These are phyloP conservation scores for Trachythela sp. DNA, from an alignment of 64 coral and sea anemone genomes.

Conservation along the genomic window DNA sequence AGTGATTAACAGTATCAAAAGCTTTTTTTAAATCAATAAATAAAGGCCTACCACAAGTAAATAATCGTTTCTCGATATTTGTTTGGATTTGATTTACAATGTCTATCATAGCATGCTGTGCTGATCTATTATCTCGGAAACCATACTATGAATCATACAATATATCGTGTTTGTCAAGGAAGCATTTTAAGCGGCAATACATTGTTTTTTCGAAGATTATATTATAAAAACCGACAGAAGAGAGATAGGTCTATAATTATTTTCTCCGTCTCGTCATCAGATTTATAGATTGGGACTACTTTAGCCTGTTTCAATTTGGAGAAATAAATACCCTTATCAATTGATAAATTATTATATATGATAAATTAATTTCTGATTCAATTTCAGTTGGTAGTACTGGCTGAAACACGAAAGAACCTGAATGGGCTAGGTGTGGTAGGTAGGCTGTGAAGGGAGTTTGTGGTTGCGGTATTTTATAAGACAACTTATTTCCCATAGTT, in stretches of 20 bases:
- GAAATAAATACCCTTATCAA: neutral
- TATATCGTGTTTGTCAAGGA: neutral
- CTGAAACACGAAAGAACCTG: neutral
- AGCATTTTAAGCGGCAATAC: neutral
- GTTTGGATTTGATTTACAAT: conserved; percentile 22
- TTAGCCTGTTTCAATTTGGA: conserved; percentile 22
- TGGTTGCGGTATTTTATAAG: neutral
- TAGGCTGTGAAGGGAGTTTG: neutral
- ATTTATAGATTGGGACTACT: conserved; percentile 8
- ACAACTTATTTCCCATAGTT: conserved; percentile 24
- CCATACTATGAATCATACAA: neutral
- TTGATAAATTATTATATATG: conserved; percentile 40
- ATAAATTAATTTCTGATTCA: conserved; percentile 32
- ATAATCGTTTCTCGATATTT: no score
- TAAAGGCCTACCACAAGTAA: no score
- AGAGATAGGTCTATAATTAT: conserved; percentile 19
- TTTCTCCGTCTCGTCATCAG: neutral
- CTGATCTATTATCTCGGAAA: neutral
- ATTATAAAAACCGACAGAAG: neutral
- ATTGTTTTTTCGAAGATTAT: neutral
- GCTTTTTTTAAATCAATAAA: no score
- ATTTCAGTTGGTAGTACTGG: conserved; percentile 21
- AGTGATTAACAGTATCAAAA: no score
- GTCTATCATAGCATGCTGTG: neutral
- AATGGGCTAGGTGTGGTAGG: neutral